Conservation (phyloP, 1,140 invertebrate species). For the Trichomalopsis sarcophagae region DNA sequence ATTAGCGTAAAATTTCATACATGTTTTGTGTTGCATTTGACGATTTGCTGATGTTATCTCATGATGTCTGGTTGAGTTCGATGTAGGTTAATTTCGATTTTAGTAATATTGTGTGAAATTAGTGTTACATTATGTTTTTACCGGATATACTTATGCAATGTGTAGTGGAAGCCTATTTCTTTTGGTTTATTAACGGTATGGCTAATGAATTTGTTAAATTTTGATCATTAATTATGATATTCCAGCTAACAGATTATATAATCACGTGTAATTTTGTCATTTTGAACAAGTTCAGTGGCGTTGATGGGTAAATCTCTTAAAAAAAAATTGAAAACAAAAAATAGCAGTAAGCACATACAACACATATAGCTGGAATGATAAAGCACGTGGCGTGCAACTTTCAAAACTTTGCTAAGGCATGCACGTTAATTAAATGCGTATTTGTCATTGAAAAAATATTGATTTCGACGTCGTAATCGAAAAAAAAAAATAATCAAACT, state of each 20-base stretch:
- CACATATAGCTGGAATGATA: slow-evolving; percentile 8
- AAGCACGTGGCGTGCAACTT: slow-evolving; percentile 18
- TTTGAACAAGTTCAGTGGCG: neutral
- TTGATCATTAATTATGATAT: neutral
- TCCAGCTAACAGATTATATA: neutral
- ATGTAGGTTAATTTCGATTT: neutral
- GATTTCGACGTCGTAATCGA: neutral
- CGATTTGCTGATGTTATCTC: neutral
- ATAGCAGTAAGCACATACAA: slow-evolving; percentile 39
- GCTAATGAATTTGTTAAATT: neutral
- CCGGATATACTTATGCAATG: too few relatives aligned
- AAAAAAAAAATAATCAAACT: slow-evolving; percentile 29
- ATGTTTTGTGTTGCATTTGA: neutral
- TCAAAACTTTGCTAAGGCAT: slow-evolving; percentile 24
- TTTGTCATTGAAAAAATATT: neutral
- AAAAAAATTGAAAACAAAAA: neutral
- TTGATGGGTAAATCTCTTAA: neutral
- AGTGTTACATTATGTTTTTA: too few relatives aligned
- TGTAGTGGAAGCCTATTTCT: too few relatives aligned
- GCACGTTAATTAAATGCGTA: slow-evolving; percentile 33
- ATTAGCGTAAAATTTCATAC: slow-evolving; percentile 58
- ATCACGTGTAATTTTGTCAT: neutral
- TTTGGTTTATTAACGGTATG: too few relatives aligned
- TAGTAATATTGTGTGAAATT: too few relatives aligned
- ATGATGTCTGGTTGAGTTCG: neutral